Evolutionary conservation across 2,113 vertebrate species (phyloP).

Genomic region (Ptychochromis oligacanthus): DNA sequence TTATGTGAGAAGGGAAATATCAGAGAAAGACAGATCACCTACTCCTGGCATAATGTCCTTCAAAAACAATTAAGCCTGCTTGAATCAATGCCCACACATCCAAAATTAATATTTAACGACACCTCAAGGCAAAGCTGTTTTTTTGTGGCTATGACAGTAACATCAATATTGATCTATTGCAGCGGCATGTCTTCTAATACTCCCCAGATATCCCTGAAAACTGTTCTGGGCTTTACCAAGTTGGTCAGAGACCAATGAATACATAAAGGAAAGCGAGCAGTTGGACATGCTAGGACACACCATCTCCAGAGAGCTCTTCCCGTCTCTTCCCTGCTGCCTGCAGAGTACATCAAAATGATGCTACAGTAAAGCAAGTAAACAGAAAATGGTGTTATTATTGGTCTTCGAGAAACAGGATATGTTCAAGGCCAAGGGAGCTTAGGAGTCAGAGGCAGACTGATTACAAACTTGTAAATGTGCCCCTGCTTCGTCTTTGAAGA

Average conservation of each 20-base stretch:
- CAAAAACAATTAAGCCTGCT: slow-evolving; percentile 51
- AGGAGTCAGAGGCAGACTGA: slow-evolving; percentile 53
- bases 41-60: slow-evolving; percentile 21
- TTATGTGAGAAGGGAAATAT: neutral
- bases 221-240: slow-evolving; percentile 27
- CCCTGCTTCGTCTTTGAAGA: slow-evolving; percentile 45
- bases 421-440: slow-evolving; percentile 30
- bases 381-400: slow-evolving; percentile 55
- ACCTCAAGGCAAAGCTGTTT: slow-evolving; percentile 47
- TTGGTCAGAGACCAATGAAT: slow-evolving; percentile 54
- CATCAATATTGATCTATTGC: slow-evolving; percentile 72
- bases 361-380: slow-evolving; percentile 43
- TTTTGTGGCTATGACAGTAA: slow-evolving; percentile 53
- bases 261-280: slow-evolving; percentile 43
- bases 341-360: slow-evolving; percentile 55
- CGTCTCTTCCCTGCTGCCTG: slow-evolving; percentile 25
- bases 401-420: slow-evolving; percentile 43
- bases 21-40: slow-evolving; percentile 5
- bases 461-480: slow-evolving; percentile 52
- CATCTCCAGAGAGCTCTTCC: slow-evolving; percentile 57
- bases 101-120: slow-evolving; percentile 64
- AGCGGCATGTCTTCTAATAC: slow-evolving; percentile 19
- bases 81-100: slow-evolving; percentile 66
- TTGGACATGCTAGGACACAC: slow-evolving; percentile 39
- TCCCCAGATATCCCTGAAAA: slow-evolving; percentile 51